Conservation (phyloP, 2,113 vertebrate species). For the Malaclemys terrapin region DNA sequence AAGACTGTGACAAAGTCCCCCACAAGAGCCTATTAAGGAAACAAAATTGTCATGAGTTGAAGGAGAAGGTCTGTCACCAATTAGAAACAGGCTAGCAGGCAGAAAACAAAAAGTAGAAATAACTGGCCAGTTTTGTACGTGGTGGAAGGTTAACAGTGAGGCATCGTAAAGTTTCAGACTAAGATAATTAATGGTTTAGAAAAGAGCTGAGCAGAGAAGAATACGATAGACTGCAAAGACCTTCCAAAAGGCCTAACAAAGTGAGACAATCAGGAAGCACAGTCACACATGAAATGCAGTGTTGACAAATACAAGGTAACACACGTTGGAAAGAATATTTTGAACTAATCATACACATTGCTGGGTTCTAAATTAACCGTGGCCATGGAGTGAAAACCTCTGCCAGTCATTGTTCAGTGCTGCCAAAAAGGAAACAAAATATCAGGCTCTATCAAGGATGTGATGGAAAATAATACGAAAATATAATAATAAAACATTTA, state of each 20-base stretch:
- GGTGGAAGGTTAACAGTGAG: not conserved
- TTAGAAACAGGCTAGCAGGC: not conserved
- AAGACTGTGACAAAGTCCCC: not conserved
- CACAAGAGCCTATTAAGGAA: no score
- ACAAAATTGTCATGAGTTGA: not conserved
- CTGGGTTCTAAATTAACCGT: constrained; percentile 36
- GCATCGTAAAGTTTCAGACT: not conserved
- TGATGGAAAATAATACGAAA: fast-evolving
- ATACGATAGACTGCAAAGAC: not conserved
- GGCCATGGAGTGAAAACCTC: constrained; percentile 18
- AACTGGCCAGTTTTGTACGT: not conserved
- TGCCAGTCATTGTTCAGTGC: constrained; percentile 17
- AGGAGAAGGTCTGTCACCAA: not conserved
- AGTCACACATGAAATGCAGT: not conserved
- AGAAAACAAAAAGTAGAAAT: not conserved
- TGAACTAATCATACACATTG: constrained; percentile 33
- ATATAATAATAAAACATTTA: not conserved
- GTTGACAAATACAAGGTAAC: not conserved
- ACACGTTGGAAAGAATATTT: not conserved
- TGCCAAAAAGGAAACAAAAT: constrained; percentile 44
- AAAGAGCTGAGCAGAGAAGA: not conserved
- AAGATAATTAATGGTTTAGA: constrained; percentile 47
- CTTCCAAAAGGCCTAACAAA: not conserved
- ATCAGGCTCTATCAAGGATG: not conserved
- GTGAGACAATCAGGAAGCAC: not conserved